phyloP scores from a whole-genome alignment of 2,113 vertebrate genomes.

The Nothobranchius kuhntae region DNA sequence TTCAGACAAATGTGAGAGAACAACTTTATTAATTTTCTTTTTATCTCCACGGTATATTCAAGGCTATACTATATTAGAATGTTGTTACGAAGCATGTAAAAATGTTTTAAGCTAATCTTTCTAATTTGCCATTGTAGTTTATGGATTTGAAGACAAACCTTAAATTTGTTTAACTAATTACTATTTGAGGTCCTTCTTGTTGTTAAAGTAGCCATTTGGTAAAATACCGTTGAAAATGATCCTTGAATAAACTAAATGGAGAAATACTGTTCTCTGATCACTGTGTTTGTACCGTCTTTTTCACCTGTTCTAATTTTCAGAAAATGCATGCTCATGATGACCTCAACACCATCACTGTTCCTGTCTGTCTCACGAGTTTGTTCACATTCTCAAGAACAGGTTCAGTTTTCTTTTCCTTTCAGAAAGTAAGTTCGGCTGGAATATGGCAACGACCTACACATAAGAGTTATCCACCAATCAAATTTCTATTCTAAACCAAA shows the following conservation, averaged over 20 bases:
- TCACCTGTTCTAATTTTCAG: neutral
- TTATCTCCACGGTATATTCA: too few species aligned
- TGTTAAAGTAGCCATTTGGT: neutral
- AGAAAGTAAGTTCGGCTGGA: neutral
- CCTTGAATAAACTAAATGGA: neutral
- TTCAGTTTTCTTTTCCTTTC: conserved; percentile 26
- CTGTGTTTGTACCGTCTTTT: neutral
- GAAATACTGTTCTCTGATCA: neutral
- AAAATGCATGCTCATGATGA: conserved; percentile 7
- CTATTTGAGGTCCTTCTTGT: neutral
- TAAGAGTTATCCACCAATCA: too few species aligned
- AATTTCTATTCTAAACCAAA: too few species aligned
- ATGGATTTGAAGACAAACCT: too few species aligned
- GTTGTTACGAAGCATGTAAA: too few species aligned
- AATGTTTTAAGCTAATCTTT: too few species aligned
- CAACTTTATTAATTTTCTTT: too few species aligned
- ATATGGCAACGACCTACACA: too few species aligned
- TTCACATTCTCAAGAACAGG: conserved; percentile 55
- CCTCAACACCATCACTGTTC: conserved; percentile 14
- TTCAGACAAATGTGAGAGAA: too few species aligned
- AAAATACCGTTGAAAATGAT: neutral
- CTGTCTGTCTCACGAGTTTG: conserved; percentile 46
- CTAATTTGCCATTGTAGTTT: too few species aligned
- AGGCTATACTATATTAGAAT: too few species aligned
- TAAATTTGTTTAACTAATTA: too few species aligned